Evolutionary conservation across 2,113 vertebrate species (phyloP), one percentile per base, ranked within the genome.

Genomic region (Macheiramphus alcinus): DNA sequence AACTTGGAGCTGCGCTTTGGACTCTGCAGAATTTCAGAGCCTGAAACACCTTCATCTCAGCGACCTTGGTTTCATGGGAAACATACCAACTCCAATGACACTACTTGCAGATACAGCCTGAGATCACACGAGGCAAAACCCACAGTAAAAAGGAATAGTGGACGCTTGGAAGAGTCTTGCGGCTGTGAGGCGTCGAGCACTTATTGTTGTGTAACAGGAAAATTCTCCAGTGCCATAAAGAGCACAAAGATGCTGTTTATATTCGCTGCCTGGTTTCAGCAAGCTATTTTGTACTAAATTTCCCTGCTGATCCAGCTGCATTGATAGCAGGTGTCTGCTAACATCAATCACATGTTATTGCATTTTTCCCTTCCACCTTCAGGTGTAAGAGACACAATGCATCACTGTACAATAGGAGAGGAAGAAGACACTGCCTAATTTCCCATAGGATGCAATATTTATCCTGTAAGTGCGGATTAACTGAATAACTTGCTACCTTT

Each of bases 401-500:
- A 93, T 93, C 89, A 72, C 78, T 62, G 45, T 61, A 80, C 92
- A 93, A 90, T 0, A 81, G 80, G 45, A 93, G 70, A 94, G 82
- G 93, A 90, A 65, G 84, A 93, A 50, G 86, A 86, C 3, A 2
- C 62, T 59, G 86, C 80, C 86, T 94, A 86, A 96, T 97, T 94
- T 91, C 97, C 95, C 96, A 93, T 2, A 94, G 96, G 97, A 97
- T 96, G 87, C 82, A 95, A 63, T 96, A 95, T 95, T 96, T 97
- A 96, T 90, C 96, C 96, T 89, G 36, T 96, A 97, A 97, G 65
- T 53, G 72, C 0, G 0, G 96, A 97, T 97, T 98, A 98, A 92
- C 84, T 88, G 87, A 97, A 86, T 97, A 97, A 97, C 96, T 97
- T 92, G 84, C 86, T 92, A 94, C 93, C 92, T 97, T 90, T 97